These are phyloP conservation scores for Cosmorhoe ocellata DNA, from an alignment of 2,888 invertebrate species.

Conservation along the genomic window DNA sequence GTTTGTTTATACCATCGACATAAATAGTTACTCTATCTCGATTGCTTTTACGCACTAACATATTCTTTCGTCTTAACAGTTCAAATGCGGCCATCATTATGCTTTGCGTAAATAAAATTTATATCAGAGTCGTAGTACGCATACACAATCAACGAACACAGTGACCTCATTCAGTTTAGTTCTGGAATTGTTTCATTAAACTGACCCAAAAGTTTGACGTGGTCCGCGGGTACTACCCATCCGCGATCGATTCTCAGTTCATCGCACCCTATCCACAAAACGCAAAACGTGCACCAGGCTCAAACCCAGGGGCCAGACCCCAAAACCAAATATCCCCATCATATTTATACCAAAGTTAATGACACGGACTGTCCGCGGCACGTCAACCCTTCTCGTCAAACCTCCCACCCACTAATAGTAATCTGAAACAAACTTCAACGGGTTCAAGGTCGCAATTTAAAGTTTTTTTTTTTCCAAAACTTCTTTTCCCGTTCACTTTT, in stretches of 20 bases:
- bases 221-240: conserved; percentile 56
- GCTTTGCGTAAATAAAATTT: conserved; percentile 14
- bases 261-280: conserved; percentile 59
- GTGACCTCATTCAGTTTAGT: conserved; percentile 69
- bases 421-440: conserved; percentile 79
- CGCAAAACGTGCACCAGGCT: conserved; percentile 54
- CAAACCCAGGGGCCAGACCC: conserved; percentile 29
- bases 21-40: too few relatives aligned
- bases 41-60: not conserved
- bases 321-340: conserved; percentile 54
- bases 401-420: conserved; percentile 78
- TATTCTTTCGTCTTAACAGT: too few relatives aligned
- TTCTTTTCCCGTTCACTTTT: conserved; percentile 80
- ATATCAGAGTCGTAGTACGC: conserved; percentile 40
- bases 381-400: conserved; percentile 71
- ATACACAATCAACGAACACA: conserved; percentile 61
- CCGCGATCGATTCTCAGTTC: conserved; percentile 67
- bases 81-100: too few relatives aligned
- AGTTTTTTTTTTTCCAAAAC: conserved; percentile 83
- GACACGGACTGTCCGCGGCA: conserved; percentile 55
- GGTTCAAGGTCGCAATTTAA: conserved; percentile 84
- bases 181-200: conserved; percentile 75
- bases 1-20: too few relatives aligned
- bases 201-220: conserved; percentile 71
- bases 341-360: conserved; percentile 55